phyloP scores from a whole-genome alignment of 2,113 vertebrate species.

The human region GRCh38 chr15:40375001-40375500 shows the following conservation, averaged over 20 bases:
- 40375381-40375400: background rate
- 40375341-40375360: background rate
- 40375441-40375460: background rate
- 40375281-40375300: background rate
- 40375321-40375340: background rate
- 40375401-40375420: background rate
- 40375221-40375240: slow-evolving; percentile 23
- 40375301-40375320: background rate
- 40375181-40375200: background rate
- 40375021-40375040: background rate
- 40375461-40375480: background rate
- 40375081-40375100: background rate
- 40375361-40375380: background rate
- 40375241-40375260: slow-evolving; percentile 30
- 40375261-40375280: background rate
- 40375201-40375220: background rate
- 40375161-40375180: background rate
- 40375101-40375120: background rate
- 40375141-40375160: slow-evolving; percentile 9
- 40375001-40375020: background rate
- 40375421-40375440: background rate
- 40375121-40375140: background rate
- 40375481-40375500: background rate
- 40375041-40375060: background rate
- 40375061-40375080: background rate